Evolutionary conservation across 2,888 invertebrate species (phyloP), one percentile per base, ranked within the genome.

Genomic region (Campoplex nolae): DNA sequence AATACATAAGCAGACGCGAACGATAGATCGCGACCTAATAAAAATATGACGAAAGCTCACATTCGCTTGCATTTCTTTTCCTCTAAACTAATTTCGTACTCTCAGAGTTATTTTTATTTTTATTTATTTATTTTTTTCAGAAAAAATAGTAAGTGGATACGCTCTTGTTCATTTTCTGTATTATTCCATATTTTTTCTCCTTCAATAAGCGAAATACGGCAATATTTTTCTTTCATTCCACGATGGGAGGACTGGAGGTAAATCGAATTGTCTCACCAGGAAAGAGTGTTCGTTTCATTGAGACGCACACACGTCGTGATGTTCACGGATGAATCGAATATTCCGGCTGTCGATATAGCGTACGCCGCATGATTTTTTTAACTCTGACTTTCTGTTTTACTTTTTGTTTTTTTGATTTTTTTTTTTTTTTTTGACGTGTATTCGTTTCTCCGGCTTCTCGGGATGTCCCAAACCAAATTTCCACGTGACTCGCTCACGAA

Each of bases 271-370:
- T 67, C 67, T 71, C 45, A 58, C 51, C 28, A 71, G 54, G n/a
- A 32, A 35, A 70, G 74, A 11, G 70, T 23, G 65, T 67, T 65
- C n/a, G 51, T 68, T 70, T 87, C 86, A 78, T 56, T 81, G 82
- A 68, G 56, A 73, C 74, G 68, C 74, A 75, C 76, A 85, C 67
- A 48, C 70, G 76, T 78, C 67, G 65, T 16, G 71, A 77, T 42
- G 70, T 82, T 82, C 80, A 75, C 77, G 80, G 77, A 79, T 76
- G 85, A 77, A 84, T 82, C 71, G 74, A 83, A 88, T 89, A 87
- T 88, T 85, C 84, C 76, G 73, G 38, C 58, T 65, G 76, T 71
- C 75, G 79, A 73, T 83, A 65, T 77, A 48, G 73, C 62, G 80
- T 67, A 83, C 71, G 87, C 86, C 56, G 82, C 62, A 68, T 56